Percentiles rank a stretch among this genome's conserved stretches.
Conservation (phyloP, 2,113 vertebrate genomes). For the Hemiprocne comata region DNA sequence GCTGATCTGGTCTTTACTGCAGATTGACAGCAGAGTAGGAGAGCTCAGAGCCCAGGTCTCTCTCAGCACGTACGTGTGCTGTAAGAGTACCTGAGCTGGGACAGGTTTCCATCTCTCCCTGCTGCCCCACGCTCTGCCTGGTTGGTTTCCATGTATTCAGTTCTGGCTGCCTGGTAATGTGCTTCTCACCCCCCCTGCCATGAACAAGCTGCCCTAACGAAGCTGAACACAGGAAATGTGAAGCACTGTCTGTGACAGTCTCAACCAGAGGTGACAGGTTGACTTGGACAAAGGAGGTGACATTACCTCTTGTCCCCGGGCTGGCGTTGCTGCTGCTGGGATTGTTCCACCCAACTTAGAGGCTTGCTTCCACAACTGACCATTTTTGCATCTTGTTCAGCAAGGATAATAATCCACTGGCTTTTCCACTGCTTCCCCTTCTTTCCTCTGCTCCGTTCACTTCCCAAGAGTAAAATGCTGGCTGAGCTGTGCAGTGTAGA, state of each 20-base stretch:
- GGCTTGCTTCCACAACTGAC: neutral
- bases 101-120: neutral
- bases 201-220: neutral
- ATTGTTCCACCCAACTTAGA: fast-evolving
- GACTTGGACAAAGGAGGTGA: neutral
- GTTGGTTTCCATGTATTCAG: neutral
- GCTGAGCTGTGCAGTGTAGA: neutral
- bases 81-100: neutral
- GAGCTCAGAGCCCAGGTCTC: neutral
- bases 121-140: fast-evolving
- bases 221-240: neutral
- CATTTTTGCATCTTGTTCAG: neutral
- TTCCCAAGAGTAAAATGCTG: fast-evolving
- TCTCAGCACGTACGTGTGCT: neutral
- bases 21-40: neutral
- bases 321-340: neutral
- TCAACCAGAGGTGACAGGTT: neutral
- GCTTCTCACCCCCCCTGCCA: neutral
- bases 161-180: neutral
- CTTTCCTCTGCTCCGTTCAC: neutral
- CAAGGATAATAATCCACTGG: fast-evolving
- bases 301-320: neutral
- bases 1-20: neutral
- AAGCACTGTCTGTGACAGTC: neutral
- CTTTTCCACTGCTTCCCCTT: fast-evolving